Base-by-base conservation (phyloP, 1,140 invertebrate genomes). In the Euura saliciscinereae region DNA sequence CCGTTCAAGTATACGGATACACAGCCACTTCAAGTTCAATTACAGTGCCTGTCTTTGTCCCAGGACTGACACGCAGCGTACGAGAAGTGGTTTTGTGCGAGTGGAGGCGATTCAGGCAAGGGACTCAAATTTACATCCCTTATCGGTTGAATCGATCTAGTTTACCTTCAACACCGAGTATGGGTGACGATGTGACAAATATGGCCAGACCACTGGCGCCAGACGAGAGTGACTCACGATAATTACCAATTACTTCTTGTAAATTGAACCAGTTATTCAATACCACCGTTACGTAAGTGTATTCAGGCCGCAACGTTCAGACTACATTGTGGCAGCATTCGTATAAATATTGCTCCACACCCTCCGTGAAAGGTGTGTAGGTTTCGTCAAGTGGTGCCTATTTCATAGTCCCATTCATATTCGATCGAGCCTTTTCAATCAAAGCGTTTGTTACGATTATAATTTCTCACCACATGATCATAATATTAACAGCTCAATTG, bases 1-100 rank as follows among this genome's bases (percentile, higher is more conserved):
- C 51, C 51, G 13, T 59, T 59, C 51, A 59, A 59, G 3, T 59
- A 59, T n/a, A 11, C 3, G 51, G 10, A 59, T 59, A n/a, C 51
- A 59, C 51, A 59, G 51, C 51, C 13, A 59, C 51, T 59, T 59
- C 51, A 59, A 59, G 51, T 59, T 59, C 51, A 59, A 59, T 59
- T 59, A 59, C 51, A 59, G 51, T 8, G 51, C 51, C 13, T 59
- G 51, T 59, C 51, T 59, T 59, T 59, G 51, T 59, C 51, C 8
- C 3, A n/a, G 13, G 6, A 8, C 2, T 59, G 51, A 59, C 51
- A 59, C 10, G 51, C 51, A 3, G 51, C 13, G 6, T 59, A 59
- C 13, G 51, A 59, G 51, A 59, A 59, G 51, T n/a, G 1, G 51
- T 59, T 59, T 59, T 8, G 8, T n/a, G 8, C 51, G 51, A 8